These are phyloP conservation scores for Centropus unirufus DNA, from an alignment of 2,113 vertebrate genomes.

Conservation along the genomic window DNA sequence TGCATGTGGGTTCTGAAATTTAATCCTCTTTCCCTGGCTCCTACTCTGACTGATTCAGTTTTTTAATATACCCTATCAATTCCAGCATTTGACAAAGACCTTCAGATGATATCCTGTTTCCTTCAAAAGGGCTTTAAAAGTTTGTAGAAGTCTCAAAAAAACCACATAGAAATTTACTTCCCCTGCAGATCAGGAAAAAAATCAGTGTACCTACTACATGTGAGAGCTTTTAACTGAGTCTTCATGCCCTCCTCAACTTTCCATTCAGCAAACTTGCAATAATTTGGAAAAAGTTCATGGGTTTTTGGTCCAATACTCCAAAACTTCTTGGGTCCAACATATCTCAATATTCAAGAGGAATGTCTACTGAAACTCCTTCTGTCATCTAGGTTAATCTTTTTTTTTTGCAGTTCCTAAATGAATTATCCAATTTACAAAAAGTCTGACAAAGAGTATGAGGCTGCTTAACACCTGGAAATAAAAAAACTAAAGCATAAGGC, in stretches of 20 bases:
- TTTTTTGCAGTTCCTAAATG: neutral
- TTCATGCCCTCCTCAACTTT: neutral
- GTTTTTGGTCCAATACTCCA: neutral
- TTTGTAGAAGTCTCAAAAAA: neutral
- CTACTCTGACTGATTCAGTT: neutral
- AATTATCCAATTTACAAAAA: neutral
- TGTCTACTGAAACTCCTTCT: neutral
- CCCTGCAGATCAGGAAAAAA: neutral
- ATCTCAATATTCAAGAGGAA: neutral
- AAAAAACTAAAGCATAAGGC: neutral
- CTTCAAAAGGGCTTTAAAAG: neutral
- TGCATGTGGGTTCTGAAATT: neutral
- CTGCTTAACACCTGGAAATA: neutral
- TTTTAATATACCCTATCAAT: neutral
- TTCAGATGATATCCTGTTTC: neutral
- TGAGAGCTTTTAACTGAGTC: neutral
- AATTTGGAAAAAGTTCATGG: neutral
- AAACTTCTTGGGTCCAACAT: neutral
- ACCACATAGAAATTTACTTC: neutral
- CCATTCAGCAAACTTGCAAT: neutral
- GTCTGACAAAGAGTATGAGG: neutral
- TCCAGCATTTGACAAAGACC: neutral
- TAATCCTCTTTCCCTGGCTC: neutral
- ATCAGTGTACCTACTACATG: neutral
- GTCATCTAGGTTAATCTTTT: neutral